Evolutionary conservation across 2,113 vertebrate genomes (phyloP).

Genomic region (Morone saxatilis): DNA sequence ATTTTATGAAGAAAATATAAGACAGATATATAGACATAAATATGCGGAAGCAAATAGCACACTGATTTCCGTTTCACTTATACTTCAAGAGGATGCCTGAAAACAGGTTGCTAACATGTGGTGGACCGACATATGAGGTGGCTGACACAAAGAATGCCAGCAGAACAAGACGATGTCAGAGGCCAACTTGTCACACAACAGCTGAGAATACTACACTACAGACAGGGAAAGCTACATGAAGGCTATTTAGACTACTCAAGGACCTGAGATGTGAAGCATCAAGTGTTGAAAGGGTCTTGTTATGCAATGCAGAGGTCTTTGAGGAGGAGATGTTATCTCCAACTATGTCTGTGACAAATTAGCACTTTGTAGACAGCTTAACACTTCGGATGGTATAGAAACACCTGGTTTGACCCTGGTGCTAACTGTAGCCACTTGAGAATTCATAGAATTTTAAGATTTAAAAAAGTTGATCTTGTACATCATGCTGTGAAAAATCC

Average conservation of each 20-base stretch:
- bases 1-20: no score
- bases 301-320: constrained; percentile 39
- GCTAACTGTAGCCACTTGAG: constrained; percentile 8
- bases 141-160: neutral
- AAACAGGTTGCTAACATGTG: no score
- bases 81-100: no score
- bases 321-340: constrained; percentile 18
- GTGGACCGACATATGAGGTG: neutral
- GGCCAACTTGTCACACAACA: neutral
- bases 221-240: neutral
- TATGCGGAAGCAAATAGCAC: no score
- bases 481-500: neutral
- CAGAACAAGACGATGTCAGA: constrained; percentile 7
- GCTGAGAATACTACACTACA: constrained; percentile 8
- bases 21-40: no score
- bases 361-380: constrained; percentile 18
- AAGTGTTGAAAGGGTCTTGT: constrained; percentile 47
- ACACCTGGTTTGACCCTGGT: neutral
- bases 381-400: neutral
- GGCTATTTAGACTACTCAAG: constrained; percentile 13
- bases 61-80: no score
- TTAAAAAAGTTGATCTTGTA: no score
- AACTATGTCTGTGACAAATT: constrained; percentile 3
- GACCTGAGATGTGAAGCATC: neutral
- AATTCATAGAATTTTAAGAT: neutral